Conservation (phyloP, 2,797 vertebrate species). For the Chaetodon trifasciatus region DNA sequence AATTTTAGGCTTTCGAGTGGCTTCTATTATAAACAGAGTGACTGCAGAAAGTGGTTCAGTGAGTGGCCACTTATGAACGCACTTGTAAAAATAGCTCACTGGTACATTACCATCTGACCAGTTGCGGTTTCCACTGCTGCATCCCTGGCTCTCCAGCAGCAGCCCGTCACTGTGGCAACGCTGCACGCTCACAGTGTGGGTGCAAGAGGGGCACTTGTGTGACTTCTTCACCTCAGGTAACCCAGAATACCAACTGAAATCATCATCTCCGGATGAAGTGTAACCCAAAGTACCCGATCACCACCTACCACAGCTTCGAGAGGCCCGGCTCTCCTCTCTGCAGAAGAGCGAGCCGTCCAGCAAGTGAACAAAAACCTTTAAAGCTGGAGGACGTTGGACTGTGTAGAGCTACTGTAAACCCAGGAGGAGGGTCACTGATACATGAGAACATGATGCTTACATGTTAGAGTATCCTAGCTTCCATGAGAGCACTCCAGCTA, state of each 20-base stretch:
- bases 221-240: slow-evolving; percentile 68
- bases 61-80: slow-evolving; percentile 24
- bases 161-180: slow-evolving; percentile 57
- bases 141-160: slow-evolving; percentile 42
- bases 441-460: background rate
- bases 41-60: slow-evolving; percentile 19
- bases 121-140: slow-evolving; percentile 31
- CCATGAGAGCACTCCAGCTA: background rate
- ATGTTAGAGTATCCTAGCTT: background rate
- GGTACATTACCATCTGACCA: slow-evolving; percentile 34
- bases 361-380: background rate
- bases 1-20: background rate
- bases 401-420: background rate
- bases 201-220: slow-evolving; percentile 54
- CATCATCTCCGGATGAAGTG: slow-evolving; percentile 36
- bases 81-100: slow-evolving; percentile 44
- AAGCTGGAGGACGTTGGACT: slow-evolving; percentile 3
- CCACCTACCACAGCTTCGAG: slow-evolving; percentile 24
- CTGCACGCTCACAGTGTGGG: slow-evolving; percentile 60
- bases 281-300: slow-evolving; percentile 21
- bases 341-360: background rate
- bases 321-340: slow-evolving; percentile 6
- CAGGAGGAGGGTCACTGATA: background rate
- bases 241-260: slow-evolving; percentile 44
- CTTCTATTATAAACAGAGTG: slow-evolving; percentile 26